Evolutionary conservation across 2,888 invertebrate species (phyloP), one percentile per base, ranked within the genome.

Genomic region (Rhingia campestris): DNA sequence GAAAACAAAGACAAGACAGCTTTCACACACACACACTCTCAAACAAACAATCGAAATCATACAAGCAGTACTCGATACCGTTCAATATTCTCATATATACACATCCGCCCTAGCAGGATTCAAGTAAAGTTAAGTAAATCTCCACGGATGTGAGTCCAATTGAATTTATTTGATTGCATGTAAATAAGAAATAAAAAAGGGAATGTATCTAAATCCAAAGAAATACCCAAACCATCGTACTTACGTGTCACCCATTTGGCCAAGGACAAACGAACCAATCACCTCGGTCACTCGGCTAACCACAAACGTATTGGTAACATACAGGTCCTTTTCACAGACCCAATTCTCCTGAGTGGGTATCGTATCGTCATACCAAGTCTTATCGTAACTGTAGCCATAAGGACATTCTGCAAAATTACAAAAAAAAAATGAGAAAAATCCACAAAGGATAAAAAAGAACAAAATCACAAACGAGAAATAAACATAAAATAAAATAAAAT

Each of bases 221-320:
- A 12, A 61, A 61, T 14, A 39, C 73, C 47, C 76, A 85, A 81
- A 61, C 35, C 79, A 81, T 70, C 54, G 64, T 87, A 89, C 92
- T 92, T 91, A 94, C 93, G 90, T 91, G 89, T 94, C 94, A 70
- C 93, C 93, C 86, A 93, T 88, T 88, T 93, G 92, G 81, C 93
- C 93, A 88, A 94, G 92, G 85, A 93, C 88, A 87, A 93, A 91
- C 41, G 93, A 92, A 58, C 93, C 94, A 63, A 93, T 86, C 73
- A 93, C 92, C 88, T 93, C 93, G 39, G 93, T 93, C 67, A 93
- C 89, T 86, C 92, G 92, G 76, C 91, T 90, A 86, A 92, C 90
- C 45, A 92, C 92, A 87, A 94, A 92, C 43, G 92, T 91, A 89
- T 93, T 93, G 73, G 93, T 92, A 69, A 92, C 92, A 86, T 92